Evolutionary conservation across 1,140 invertebrate species (phyloP).

Genomic region (Nephotettix cincticeps): DNA sequence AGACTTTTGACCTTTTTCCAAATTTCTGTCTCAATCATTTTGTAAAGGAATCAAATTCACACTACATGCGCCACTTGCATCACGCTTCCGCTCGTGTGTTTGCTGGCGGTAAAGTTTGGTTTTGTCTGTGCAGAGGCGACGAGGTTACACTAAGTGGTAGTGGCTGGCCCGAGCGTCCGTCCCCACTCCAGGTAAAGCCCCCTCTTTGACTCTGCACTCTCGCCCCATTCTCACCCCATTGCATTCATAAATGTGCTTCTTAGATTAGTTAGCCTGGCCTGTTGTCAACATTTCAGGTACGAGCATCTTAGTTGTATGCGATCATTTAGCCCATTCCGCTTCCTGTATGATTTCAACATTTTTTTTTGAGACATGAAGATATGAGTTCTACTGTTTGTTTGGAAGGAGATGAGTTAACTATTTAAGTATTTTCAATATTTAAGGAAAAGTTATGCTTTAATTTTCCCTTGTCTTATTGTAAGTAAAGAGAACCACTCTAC

Average conservation of each 20-base stretch:
- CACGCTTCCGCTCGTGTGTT: background rate
- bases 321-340: too few species aligned
- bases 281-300: constrained; percentile 15
- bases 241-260: constrained; percentile 37
- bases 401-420: too few species aligned
- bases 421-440: too few species aligned
- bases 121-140: constrained; percentile 14
- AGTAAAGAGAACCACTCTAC: too few species aligned
- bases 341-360: too few species aligned
- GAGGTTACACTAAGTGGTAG: background rate
- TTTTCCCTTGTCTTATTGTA: too few species aligned
- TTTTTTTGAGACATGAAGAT: too few species aligned
- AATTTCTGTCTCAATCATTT: background rate
- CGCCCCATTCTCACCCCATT: background rate
- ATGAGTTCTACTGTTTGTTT: too few species aligned
- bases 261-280: constrained; percentile 11
- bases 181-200: background rate
- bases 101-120: constrained; percentile 5
- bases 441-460: too few species aligned
- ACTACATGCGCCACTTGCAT: constrained; percentile 4
- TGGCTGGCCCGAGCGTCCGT: background rate
- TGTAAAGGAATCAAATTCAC: too few species aligned
- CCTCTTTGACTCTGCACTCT: background rate
- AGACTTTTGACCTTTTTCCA: background rate
- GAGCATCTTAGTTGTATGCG: background rate